A percentile compares a stretch with the other conserved stretches of the same genome.
Evolutionary conservation across 2,888 invertebrate genomes (phyloP).

Genomic region (Cacoxenus indagator): DNA sequence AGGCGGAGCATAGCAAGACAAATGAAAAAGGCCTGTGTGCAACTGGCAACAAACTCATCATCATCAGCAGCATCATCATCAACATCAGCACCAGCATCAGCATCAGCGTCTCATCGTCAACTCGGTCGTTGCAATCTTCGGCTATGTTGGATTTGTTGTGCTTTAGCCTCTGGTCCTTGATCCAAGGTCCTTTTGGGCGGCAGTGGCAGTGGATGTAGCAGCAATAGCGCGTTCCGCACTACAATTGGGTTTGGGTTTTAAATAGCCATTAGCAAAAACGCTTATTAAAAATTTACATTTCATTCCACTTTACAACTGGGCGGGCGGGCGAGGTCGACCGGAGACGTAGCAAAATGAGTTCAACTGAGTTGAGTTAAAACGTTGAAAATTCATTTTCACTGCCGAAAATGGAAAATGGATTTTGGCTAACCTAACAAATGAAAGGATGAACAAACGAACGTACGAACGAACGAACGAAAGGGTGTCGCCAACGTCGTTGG

Average conservation of each 20-base stretch:
- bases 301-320: conserved; percentile 64
- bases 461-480: neutral
- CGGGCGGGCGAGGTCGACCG: conserved; percentile 33
- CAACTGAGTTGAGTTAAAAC: conserved; percentile 31
- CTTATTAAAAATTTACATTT: conserved; percentile 70
- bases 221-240: conserved; percentile 25
- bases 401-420: conserved; percentile 21
- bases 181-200: conserved; percentile 2
- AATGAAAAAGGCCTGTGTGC: conserved; percentile 1
- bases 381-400: conserved; percentile 37
- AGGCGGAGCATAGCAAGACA: conserved; percentile 26
- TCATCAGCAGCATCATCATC: neutral
- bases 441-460: conserved; percentile 2
- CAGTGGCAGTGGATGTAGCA: too few species aligned
- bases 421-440: conserved; percentile 12
- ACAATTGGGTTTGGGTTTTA: conserved; percentile 54
- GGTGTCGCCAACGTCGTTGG: neutral
- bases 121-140: neutral
- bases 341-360: conserved; percentile 19
- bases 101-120: conserved; percentile 12
- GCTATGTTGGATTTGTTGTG: neutral
- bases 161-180: neutral
- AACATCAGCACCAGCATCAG: conserved; percentile 13
- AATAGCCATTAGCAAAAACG: conserved; percentile 70
- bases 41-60: neutral